Evolutionary conservation across 2,888 invertebrate species (phyloP), one percentile per base, ranked within the genome.

Genomic region (Euspilapteryx auroguttella): DNA sequence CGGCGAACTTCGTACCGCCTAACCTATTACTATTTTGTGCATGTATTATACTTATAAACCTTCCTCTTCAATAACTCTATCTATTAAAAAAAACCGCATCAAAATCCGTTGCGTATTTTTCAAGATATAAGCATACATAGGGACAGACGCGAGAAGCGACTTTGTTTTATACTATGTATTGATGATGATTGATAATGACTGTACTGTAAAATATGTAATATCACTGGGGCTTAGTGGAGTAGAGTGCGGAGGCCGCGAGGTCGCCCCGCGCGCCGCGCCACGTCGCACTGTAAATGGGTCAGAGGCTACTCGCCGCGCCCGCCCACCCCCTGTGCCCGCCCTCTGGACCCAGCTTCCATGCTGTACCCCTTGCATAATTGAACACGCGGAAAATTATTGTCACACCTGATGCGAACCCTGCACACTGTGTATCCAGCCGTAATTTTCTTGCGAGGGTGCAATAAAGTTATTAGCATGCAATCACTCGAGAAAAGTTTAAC

Each of bases 381-480:
- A 68, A 64, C 64, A 62, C 55, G 57, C 52, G 59, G 63, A 52
- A 62, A 66, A 66, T 66, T 63, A 68, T 66, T 62, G 65, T 69
- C 64, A 59, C 57, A 50, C 50, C 42, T 53, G 54, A 50, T 47
- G 45, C 47, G 46, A 47, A 44, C n/a, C n/a, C 44, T 49, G 51
- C 48, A 50, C n/a, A 47, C 47, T 49, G 40, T 37, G 43, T 42
- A 49, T 48, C 44, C 39, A 39, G 37, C 37, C 34, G 28, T 15
- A 20, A 25, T 24, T 27, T 15, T 27, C 29, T 31, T 25, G 13
- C 26, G 27, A 10, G 26, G 32, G 27, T 22, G 27, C 8, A 12
- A 15, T 25, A 25, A 15, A 28, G 28, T 34, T 25, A 28, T 34
- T 27, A 25, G 12, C 10, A n/a, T n/a, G n/a, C n/a, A n/a, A n/a